Evolutionary conservation across 2,113 vertebrate genomes (phyloP).

Genomic region (Proterorhinus semilunaris): DNA sequence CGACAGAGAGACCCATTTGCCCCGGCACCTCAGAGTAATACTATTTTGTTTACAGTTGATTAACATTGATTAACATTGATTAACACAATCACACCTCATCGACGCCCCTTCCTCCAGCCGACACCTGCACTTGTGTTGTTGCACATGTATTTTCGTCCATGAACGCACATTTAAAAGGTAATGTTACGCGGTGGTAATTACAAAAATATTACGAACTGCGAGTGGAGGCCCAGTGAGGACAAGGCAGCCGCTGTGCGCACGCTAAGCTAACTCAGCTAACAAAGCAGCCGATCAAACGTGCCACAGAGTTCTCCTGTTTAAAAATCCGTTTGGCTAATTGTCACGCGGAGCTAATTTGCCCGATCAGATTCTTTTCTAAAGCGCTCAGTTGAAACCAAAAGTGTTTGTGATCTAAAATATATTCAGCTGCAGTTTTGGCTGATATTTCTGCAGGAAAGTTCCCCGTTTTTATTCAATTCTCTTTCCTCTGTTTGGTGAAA

Average conservation of each 20-base stretch:
- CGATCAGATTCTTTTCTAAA: too few relatives aligned
- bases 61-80: conserved; percentile 68
- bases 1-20: background rate
- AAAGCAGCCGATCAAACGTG: background rate
- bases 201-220: background rate
- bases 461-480: too few relatives aligned
- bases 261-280: background rate
- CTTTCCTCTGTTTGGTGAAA: too few relatives aligned
- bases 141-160: background rate
- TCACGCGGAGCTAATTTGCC: background rate
- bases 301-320: background rate
- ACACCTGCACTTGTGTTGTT: background rate
- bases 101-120: conserved; percentile 22
- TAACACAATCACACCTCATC: conserved; percentile 52
- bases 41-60: conserved; percentile 65
- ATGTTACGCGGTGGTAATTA: background rate
- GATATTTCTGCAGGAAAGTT: too few relatives aligned
- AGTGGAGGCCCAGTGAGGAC: too few relatives aligned
- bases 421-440: too few relatives aligned
- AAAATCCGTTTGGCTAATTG: background rate
- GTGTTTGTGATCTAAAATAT: too few relatives aligned
- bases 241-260: background rate
- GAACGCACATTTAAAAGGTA: background rate
- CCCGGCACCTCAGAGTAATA: conserved; percentile 31
- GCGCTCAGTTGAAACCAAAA: background rate